A percentile compares a stretch with the other conserved stretches of the same genome.
Conservation (phyloP, 2,888 invertebrate genomes). For the Drosophila borborema region DNA sequence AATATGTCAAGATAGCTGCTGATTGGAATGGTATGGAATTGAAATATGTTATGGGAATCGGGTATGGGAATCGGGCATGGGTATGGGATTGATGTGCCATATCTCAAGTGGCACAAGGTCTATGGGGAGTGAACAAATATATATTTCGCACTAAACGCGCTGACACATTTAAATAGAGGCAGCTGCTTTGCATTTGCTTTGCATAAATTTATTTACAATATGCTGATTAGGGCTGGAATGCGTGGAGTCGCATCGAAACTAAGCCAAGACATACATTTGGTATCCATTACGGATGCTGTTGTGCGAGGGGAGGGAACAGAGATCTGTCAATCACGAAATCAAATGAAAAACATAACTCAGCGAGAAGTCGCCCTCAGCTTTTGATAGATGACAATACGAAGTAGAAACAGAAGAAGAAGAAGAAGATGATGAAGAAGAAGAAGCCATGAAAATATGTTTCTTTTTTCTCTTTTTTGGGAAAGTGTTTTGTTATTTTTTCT, state of each 20-base stretch:
- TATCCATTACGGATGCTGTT: constrained; percentile 57
- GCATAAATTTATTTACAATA: constrained; percentile 45
- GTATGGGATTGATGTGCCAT: constrained; percentile 28
- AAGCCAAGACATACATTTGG: constrained; percentile 48
- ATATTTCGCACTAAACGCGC: constrained; percentile 47
- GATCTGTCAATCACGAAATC: constrained; percentile 65
- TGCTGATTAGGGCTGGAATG: constrained; percentile 40
- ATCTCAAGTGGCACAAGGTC: constrained; percentile 58
- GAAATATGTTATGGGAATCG: constrained; percentile 2
- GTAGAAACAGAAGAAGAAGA: background rate
- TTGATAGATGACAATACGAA: constrained; percentile 70
- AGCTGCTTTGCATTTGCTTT: constrained; percentile 67
- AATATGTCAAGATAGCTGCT: constrained; percentile 47
- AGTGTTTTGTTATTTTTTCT: constrained; percentile 36
- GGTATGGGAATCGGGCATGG: constrained; percentile 3
- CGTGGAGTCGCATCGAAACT: constrained; percentile 12
- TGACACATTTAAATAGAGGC: constrained; percentile 46
- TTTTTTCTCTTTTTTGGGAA: constrained; percentile 36
- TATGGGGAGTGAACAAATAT: constrained; percentile 8
- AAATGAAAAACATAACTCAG: constrained; percentile 71
- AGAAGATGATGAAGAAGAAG: background rate
- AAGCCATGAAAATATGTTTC: constrained; percentile 13
- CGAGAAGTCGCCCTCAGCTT: constrained; percentile 14
- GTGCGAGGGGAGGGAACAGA: constrained; percentile 15
- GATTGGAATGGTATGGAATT: constrained; percentile 41